These are phyloP conservation scores for Drosophila affinis DNA, from an alignment of 2,888 invertebrate genomes.

Conservation along the genomic window DNA sequence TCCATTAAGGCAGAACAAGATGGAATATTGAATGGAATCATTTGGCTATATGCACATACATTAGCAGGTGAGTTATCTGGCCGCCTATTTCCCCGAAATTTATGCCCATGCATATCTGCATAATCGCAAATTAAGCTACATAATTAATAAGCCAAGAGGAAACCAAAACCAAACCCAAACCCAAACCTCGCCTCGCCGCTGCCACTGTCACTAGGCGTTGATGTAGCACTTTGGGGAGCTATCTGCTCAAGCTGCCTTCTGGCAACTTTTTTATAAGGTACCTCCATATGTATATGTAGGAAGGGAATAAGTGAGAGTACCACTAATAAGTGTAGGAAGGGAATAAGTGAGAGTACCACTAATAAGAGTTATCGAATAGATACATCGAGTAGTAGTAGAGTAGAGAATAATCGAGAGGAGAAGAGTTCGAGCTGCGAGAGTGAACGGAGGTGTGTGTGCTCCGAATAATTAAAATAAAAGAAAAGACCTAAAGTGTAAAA, in stretches of 20 bases:
- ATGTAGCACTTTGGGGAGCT: constrained; percentile 69
- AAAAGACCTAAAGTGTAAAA: no score
- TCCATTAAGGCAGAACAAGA: constrained; percentile 53
- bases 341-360: no score
- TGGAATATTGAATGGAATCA: constrained; percentile 73
- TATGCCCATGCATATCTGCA: constrained; percentile 71
- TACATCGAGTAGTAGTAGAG: no score
- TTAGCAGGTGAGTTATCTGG: constrained; percentile 73
- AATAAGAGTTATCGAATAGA: no score
- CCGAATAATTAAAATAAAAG: no score
- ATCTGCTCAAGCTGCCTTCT: constrained; percentile 46
- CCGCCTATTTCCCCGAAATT: constrained; percentile 62
- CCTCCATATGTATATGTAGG: constrained; percentile 15
- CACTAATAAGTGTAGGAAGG: no score
- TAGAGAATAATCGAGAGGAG: no score
- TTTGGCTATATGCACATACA: constrained; percentile 68
- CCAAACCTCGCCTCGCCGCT: constrained; percentile 6
- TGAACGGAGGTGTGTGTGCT: no score
- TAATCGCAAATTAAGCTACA: constrained; percentile 78
- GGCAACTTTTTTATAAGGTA: constrained; percentile 20
- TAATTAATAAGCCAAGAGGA: constrained; percentile 70
- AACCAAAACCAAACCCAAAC: constrained; percentile 30
- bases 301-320: no score
- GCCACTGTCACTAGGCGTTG: constrained; percentile 59
- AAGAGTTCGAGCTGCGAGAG: no score